Evolutionary conservation across 2,113 vertebrate genomes (phyloP), one percentile per base, ranked within the genome.

Genomic region (Onychostoma macrolepis): DNA sequence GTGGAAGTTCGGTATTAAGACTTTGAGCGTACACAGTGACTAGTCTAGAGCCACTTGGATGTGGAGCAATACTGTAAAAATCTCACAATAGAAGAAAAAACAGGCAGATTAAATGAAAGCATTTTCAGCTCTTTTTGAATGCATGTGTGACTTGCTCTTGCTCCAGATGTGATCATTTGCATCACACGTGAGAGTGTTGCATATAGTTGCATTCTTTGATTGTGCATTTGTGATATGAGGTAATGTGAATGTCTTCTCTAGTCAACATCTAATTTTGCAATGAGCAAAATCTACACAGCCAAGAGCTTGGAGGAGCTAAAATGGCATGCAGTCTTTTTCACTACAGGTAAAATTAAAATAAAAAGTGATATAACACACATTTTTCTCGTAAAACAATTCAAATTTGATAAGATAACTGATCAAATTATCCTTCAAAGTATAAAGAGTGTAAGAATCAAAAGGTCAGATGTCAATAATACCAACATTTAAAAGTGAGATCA

Each of bases 401-500:
- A 67, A 28, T 45, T 21, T 19, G 3, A 63, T 82, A 26, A 43
- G 3, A 43, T 82, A 26, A 43, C 26, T 21, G 63, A 81, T 45
- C 63, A 65, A 58, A 58, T 6, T 1, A 8, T 56, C 30, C 19
- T 58, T 80, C 28, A 61, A 61, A 65, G n/a, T 67, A 81, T 30
- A 82, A 82, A 82, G 8, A 81, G 21, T 26, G n/a, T n/a, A 48
- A 19, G 15, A 50, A 30, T 79, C 4, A 79, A 76, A 58, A 61
- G 12, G 11, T 38, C 21, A 26, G 50, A 38, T 80, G 56, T 63
- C 24, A 43, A 9, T 11, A 61, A 61, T 33, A n/a, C 41, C 72
- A 36, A 77, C 84, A 86, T 79, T 9, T 86, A 69, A 48, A 50
- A 36, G 75, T 86, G 28, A 65, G 26, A 56, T 69, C 77, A 86